Conservation (phyloP, 2,888 invertebrate genomes). For the Endotricha flammealis region DNA sequence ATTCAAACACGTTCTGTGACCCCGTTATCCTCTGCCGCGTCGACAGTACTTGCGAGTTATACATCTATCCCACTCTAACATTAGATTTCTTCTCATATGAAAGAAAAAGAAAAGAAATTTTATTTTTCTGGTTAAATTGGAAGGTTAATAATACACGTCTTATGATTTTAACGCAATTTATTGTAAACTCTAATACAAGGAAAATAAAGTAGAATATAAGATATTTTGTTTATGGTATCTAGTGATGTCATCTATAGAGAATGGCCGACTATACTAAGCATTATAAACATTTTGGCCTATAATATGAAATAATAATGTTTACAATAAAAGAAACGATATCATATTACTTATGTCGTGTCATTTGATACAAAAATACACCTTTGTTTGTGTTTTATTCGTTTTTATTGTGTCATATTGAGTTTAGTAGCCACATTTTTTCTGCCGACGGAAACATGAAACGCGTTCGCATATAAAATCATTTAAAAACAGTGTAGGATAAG, state of each 20-base stretch:
- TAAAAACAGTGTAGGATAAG: too few relatives aligned
- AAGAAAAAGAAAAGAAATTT: slow-evolving; percentile 39
- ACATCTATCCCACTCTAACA: slow-evolving; percentile 45
- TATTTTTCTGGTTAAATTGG: slow-evolving; percentile 37
- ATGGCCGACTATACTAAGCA: slow-evolving; percentile 43
- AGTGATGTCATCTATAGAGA: slow-evolving; percentile 39
- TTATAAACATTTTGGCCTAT: slow-evolving; percentile 25
- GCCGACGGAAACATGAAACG: too few relatives aligned
- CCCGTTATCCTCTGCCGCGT: slow-evolving; percentile 54
- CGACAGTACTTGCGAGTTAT: slow-evolving; percentile 34
- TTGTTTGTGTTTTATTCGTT: too few relatives aligned
- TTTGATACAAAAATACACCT: too few relatives aligned
- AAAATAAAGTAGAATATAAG: slow-evolving; percentile 28
- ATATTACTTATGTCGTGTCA: too few relatives aligned
- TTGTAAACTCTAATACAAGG: slow-evolving; percentile 30
- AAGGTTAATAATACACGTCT: slow-evolving; percentile 38
- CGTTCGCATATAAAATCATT: too few relatives aligned
- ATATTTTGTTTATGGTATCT: slow-evolving; percentile 5
- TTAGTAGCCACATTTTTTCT: too few relatives aligned
- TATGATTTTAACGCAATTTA: slow-evolving; percentile 19
- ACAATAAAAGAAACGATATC: slow-evolving; percentile 20
- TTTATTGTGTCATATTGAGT: too few relatives aligned
- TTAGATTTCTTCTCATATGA: slow-evolving; percentile 27
- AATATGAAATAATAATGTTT: slow-evolving; percentile 1
- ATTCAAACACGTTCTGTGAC: slow-evolving; percentile 76